A percentile compares a stretch with the other conserved stretches of the same genome.
These are phyloP conservation scores for Apocrypta bakeri DNA, from an alignment of 1,140 invertebrate genomes.

Conservation along the genomic window DNA sequence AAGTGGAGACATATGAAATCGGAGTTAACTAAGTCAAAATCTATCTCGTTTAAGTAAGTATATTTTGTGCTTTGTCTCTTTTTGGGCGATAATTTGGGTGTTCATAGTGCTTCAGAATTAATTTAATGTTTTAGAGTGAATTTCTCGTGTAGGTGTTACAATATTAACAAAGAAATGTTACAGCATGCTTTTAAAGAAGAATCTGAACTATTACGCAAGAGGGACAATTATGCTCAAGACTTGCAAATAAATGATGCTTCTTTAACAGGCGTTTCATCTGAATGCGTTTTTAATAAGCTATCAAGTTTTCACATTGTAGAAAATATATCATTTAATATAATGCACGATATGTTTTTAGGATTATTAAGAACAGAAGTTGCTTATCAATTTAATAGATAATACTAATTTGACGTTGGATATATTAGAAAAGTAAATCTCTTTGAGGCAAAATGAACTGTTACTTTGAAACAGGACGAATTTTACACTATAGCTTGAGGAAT, in stretches of 20 bases:
- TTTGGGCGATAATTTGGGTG: slow-evolving; percentile 49
- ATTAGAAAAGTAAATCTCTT: too few species aligned
- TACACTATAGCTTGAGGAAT: too few species aligned
- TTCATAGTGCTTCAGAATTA: slow-evolving; percentile 38
- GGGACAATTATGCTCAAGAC: slow-evolving; percentile 14
- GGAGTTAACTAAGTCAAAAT: too few species aligned
- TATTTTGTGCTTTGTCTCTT: slow-evolving; percentile 45
- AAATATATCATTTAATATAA: not conserved
- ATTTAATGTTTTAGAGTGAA: slow-evolving; percentile 39
- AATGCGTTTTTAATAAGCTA: slow-evolving; percentile 31
- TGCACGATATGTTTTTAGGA: too few species aligned
- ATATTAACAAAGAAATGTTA: not conserved
- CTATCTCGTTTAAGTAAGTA: too few species aligned
- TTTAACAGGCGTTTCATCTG: not conserved
- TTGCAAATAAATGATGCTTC: not conserved
- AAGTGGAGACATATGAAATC: too few species aligned
- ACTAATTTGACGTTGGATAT: too few species aligned
- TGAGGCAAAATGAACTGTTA: too few species aligned
- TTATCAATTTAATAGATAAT: too few species aligned
- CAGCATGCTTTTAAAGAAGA: not conserved
- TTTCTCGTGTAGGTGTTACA: slow-evolving; percentile 46
- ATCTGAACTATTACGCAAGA: not conserved
- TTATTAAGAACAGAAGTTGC: too few species aligned
- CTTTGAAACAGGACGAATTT: too few species aligned
- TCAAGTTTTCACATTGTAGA: slow-evolving; percentile 35